Evolutionary conservation across 2,113 vertebrate species (phyloP).

Genomic region (Trematocara zebra): DNA sequence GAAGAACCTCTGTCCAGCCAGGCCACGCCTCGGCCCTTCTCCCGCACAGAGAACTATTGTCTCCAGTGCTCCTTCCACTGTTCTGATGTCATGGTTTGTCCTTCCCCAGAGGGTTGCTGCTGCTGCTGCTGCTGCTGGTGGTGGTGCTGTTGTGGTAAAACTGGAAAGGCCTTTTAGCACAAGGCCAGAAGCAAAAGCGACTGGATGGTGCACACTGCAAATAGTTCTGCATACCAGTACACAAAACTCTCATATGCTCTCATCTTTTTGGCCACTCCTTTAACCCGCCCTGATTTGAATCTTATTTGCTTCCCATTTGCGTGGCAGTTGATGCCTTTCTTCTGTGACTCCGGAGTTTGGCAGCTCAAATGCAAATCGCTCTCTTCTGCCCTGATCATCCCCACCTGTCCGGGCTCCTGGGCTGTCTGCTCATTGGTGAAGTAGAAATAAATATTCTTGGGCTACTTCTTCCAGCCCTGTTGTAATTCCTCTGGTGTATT

Average conservation of each 20-base stretch:
- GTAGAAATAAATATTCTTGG: neutral
- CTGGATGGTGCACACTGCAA: neutral
- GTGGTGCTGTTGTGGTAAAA: conserved; percentile 22
- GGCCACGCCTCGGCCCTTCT: conserved; percentile 55
- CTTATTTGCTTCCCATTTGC: conserved; percentile 70
- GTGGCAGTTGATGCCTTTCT: conserved; percentile 72
- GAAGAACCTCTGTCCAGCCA: conserved; percentile 64
- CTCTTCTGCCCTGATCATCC: neutral
- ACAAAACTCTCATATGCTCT: neutral
- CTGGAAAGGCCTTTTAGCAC: conserved; percentile 5
- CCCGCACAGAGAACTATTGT: conserved; percentile 71
- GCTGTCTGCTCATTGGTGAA: neutral
- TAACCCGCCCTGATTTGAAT: conserved; percentile 53
- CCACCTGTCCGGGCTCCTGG: neutral
- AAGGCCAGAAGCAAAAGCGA: neutral
- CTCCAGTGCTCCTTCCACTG: conserved; percentile 46
- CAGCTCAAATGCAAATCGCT: conserved; percentile 56
- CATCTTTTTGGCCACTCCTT: neutral
- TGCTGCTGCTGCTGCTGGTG: neutral
- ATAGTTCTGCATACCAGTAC: neutral
- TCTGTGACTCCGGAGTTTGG: conserved; percentile 33
- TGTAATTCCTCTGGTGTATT: neutral
- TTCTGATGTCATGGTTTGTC: conserved; percentile 71
- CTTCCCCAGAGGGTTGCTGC: conserved; percentile 27
- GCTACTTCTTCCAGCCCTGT: neutral